Evolutionary conservation across 2,797 vertebrate genomes (phyloP), one percentile per base, ranked within the genome.

Genomic region (Phrynocephalus forsythii): DNA sequence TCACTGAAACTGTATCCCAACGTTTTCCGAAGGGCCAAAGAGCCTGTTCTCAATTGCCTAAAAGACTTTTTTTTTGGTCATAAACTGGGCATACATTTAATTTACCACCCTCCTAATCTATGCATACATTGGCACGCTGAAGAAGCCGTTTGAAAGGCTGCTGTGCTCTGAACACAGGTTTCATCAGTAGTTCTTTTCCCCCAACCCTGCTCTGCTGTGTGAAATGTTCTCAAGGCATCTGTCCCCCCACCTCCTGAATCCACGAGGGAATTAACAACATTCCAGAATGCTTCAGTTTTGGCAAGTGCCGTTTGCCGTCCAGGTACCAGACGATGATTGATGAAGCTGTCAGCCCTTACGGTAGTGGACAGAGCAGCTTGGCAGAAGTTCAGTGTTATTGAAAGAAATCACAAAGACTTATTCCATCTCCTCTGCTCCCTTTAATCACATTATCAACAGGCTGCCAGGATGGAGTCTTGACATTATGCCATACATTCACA

Each of bases 361-460:
- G 95, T 94, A 97, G 97, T 90, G n/a, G 94, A 95, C 83, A 95
- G 94, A 95, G 94, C 95, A 93, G 93, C 93, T 90, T 97, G 97
- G 97, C 96, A 95, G 91, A 92, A 91, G 92, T 94, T 96, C 96
- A 94, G 94, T 95, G 96, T 96, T 97, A 96, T 89, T 97, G 95
- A 97, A 96, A 96, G 95, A 95, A 95, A 96, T 97, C 94, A 96
- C 94, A 97, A 96, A 98, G 97, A 96, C 97, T 97, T 97, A 96
- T 96, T 97, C 93, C 96, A 95, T 97, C 97, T 96, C 94, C 88
- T 97, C 95, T 92, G 84, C 95, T 93, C 92, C 92, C 96, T 97
- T 97, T 97, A 96, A 98, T 97, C 96, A 96, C 94, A 93, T 95
- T 96, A 97, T 97, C 97, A 97, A 94, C 93, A 96, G 93, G 94